Evolutionary conservation across 2,113 vertebrate species (phyloP).

Genomic region (Rousettus leschenaultii): DNA sequence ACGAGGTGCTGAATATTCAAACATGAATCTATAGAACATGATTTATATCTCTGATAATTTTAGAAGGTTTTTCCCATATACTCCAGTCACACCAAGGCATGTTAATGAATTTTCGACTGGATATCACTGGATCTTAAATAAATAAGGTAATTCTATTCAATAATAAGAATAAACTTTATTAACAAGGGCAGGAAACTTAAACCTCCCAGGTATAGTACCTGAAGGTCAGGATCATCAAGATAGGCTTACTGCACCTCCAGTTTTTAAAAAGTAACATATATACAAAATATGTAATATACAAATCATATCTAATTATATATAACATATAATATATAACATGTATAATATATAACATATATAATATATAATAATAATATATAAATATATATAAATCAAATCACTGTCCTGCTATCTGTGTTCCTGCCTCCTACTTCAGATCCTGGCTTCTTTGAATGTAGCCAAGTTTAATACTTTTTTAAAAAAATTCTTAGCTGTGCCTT

Average conservation of each 20-base stretch:
- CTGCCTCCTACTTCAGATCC: neutral
- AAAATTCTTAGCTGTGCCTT: neutral
- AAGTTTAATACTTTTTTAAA: neutral
- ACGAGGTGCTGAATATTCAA: neutral
- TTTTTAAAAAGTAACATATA: neutral
- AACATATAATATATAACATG: no score
- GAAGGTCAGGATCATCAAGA: neutral
- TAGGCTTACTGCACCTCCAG: neutral
- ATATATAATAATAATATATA: no score
- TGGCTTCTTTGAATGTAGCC: neutral
- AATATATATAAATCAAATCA: neutral
- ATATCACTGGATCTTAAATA: neutral
- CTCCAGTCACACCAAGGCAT: rapidly evolving
- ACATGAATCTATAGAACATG: neutral
- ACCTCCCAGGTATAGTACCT: neutral
- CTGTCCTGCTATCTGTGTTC: neutral
- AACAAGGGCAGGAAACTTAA: neutral
- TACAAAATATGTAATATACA: no score
- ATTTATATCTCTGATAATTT: neutral
- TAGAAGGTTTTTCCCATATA: neutral
- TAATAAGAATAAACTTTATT: neutral
- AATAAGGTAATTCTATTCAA: neutral
- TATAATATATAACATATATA: no score
- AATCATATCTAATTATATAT: no score
- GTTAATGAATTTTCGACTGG: neutral